phyloP scores from a whole-genome alignment of 2,113 vertebrate genomes.

The Probosciger aterrimus region DNA sequence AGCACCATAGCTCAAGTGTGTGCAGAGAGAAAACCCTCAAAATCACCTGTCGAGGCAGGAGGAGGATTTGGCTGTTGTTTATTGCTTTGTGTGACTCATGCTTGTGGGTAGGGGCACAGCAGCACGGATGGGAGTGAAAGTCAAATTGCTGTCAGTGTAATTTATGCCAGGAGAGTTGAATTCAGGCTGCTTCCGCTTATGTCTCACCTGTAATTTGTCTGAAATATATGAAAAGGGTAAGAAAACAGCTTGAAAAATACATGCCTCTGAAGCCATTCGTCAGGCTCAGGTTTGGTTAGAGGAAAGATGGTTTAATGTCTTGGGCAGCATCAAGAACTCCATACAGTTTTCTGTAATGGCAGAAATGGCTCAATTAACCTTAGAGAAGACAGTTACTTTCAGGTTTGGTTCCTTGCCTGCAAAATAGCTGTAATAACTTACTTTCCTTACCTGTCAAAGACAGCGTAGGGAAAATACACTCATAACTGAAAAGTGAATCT shows the following conservation, averaged over 20 bases:
- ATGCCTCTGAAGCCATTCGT: neutral
- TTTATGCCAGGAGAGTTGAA: conserved; percentile 44
- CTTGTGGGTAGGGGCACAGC: neutral
- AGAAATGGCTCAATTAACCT: neutral
- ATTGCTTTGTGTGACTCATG: conserved; percentile 31
- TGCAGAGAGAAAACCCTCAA: conserved; percentile 1
- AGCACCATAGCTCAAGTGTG: neutral
- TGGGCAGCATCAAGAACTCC: neutral
- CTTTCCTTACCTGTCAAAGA: neutral
- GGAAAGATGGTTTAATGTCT: neutral
- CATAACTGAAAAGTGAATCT: neutral
- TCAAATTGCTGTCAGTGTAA: neutral
- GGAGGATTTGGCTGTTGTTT: conserved; percentile 31
- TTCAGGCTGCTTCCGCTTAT: conserved; percentile 3
- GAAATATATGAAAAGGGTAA: neutral
- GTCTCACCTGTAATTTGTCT: neutral
- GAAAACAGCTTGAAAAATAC: neutral
- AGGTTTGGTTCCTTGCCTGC: neutral
- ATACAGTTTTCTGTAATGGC: neutral
- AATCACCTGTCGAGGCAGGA: neutral
- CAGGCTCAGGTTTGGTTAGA: neutral
- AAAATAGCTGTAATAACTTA: neutral
- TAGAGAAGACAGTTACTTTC: neutral
- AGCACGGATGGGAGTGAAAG: conserved; percentile 27
- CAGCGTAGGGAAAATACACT: neutral